A percentile compares a stretch with the other conserved stretches of the same genome.
Conservation (phyloP, 2,888 invertebrate genomes). For the Stramonita haemastoma region DNA sequence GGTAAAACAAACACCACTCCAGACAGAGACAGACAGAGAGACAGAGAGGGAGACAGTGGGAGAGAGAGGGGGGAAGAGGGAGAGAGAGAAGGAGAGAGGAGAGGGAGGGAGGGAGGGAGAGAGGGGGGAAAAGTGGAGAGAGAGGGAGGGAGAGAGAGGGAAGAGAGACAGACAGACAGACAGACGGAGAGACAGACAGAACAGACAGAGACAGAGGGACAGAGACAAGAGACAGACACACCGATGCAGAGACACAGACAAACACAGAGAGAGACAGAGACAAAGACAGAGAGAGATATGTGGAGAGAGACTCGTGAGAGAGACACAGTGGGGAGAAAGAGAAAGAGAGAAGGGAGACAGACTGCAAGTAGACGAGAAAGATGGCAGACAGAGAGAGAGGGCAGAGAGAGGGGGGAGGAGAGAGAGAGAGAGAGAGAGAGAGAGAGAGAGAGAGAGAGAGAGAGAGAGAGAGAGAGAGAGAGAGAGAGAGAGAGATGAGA, state of each 20-base stretch:
- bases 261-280: neutral
- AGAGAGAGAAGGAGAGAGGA: too few relatives aligned
- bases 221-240: too few relatives aligned
- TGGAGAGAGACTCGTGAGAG: neutral
- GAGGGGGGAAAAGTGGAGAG: too few relatives aligned
- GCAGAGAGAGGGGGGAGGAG: neutral
- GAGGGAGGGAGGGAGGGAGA: too few relatives aligned
- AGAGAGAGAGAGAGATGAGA: neutral
- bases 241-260: neutral
- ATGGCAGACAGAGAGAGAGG: neutral
- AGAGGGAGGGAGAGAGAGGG: too few relatives aligned
- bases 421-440: neutral
- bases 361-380: neutral
- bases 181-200: too few relatives aligned
- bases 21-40: neutral
- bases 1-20: too few relatives aligned
- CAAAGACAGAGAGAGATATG: neutral
- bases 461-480: neutral
- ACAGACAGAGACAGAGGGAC: neutral
- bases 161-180: too few relatives aligned
- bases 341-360: neutral
- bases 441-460: slow-evolving; percentile 14
- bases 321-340: too few relatives aligned
- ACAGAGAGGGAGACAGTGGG: too few relatives aligned
- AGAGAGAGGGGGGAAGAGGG: neutral